Percentiles rank a stretch among this genome's conserved stretches.
Conservation (phyloP, 2,888 invertebrate species). For the Thelaira solivaga region DNA sequence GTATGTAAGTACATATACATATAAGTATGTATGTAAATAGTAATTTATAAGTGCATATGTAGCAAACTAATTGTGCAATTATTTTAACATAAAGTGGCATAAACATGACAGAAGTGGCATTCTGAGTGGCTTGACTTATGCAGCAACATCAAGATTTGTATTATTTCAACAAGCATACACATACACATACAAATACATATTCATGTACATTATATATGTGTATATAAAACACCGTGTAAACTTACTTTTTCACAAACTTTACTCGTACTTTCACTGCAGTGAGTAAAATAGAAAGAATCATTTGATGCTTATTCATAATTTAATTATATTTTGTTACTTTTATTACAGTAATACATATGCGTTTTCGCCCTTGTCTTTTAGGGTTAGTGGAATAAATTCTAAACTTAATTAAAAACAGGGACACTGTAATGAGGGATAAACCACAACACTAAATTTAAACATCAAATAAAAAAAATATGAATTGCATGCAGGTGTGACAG, state of each 20-base stretch:
- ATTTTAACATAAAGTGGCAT: slow-evolving; percentile 77
- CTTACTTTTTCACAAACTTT: slow-evolving; percentile 5
- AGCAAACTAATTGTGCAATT: slow-evolving; percentile 76
- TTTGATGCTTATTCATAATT: slow-evolving; percentile 50
- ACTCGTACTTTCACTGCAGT: slow-evolving; percentile 10
- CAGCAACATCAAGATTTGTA: slow-evolving; percentile 63
- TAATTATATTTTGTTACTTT: slow-evolving; percentile 34
- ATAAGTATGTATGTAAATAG: background rate
- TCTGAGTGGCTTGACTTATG: slow-evolving; percentile 74
- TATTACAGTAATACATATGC: slow-evolving; percentile 13
- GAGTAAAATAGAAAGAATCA: slow-evolving; percentile 19
- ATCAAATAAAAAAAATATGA: background rate
- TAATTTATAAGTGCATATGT: slow-evolving; percentile 10
- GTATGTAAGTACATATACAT: background rate
- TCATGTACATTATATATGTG: background rate
- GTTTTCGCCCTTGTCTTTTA: slow-evolving; percentile 39
- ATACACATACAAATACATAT: background rate
- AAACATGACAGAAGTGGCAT: slow-evolving; percentile 75
- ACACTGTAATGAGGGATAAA: slow-evolving; percentile 16
- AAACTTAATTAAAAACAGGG: slow-evolving; percentile 32
- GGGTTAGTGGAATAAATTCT: slow-evolving; percentile 28
- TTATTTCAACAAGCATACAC: slow-evolving; percentile 26
- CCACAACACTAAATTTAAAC: background rate
- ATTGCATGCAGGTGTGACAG: background rate
- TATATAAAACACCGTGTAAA: background rate